These are phyloP conservation scores for Scaptomyza reducta DNA, from an alignment of 2,888 invertebrate species.

Conservation along the genomic window DNA sequence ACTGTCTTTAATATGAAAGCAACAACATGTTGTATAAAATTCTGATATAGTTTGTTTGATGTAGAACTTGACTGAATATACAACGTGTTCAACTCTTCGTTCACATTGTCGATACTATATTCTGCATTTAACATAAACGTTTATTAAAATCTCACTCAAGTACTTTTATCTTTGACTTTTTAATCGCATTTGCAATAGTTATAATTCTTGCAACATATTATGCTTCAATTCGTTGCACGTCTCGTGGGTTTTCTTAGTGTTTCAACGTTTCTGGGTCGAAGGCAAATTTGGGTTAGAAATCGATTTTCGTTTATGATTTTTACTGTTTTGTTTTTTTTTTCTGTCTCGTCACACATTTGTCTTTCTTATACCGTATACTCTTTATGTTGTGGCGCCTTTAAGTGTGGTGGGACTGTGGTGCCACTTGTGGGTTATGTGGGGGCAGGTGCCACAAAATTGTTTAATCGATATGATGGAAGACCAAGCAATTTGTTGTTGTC, in stretches of 20 bases:
- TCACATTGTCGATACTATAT: conserved; percentile 7
- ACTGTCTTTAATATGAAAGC: neutral
- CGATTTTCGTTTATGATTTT: conserved; percentile 75
- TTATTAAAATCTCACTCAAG: conserved; percentile 29
- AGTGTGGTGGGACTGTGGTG: conserved; percentile 15
- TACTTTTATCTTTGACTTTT: conserved; percentile 8
- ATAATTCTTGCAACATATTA: conserved; percentile 73
- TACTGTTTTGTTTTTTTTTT: conserved; percentile 13
- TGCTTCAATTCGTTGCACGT: conserved; percentile 52
- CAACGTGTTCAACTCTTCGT: neutral
- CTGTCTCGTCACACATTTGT: conserved; percentile 9
- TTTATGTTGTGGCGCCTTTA: conserved; percentile 29
- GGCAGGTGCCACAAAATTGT: conserved; percentile 56
- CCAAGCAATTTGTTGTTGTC: conserved; percentile 54
- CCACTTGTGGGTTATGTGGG: conserved; percentile 17
- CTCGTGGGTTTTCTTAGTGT: conserved; percentile 44
- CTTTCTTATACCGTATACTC: conserved; percentile 30
- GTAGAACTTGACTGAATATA: neutral
- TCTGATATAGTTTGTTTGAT: neutral
- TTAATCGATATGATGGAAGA: conserved; percentile 59
- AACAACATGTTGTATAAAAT: neutral
- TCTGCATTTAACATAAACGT: conserved; percentile 32
- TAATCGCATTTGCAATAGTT: conserved; percentile 71
- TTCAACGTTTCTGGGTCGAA: conserved; percentile 66
- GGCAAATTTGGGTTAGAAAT: conserved; percentile 74